These are phyloP conservation scores for Sternarchorhynchus goeldii DNA, from an alignment of 2,797 vertebrate genomes.

Conservation along the genomic window DNA sequence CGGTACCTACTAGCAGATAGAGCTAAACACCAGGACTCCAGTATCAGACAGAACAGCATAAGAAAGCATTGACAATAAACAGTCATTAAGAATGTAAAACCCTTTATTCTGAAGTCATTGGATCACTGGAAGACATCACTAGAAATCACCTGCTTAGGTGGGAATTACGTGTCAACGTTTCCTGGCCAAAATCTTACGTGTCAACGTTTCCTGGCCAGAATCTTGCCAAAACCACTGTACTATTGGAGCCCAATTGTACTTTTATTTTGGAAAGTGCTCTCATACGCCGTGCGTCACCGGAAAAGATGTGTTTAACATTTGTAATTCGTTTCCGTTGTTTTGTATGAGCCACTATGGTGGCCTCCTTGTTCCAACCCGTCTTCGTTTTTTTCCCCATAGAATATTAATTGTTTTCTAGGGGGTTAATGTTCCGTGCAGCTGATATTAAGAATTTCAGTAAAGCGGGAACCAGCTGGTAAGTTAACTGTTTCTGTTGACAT, in stretches of 20 bases:
- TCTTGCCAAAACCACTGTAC: too few species aligned
- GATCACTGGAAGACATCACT: too few species aligned
- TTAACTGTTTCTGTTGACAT: conserved; percentile 39
- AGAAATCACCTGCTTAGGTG: too few species aligned
- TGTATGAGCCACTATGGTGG: conserved; percentile 72
- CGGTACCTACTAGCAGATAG: too few species aligned
- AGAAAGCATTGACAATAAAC: too few species aligned
- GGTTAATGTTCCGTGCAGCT: conserved; percentile 82
- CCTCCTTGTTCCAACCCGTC: conserved; percentile 51
- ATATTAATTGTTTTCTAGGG: conserved; percentile 65
- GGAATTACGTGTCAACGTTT: too few species aligned
- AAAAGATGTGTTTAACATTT: conserved; percentile 17
- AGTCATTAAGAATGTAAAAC: too few species aligned
- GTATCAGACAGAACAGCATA: too few species aligned
- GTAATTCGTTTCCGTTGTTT: conserved; percentile 31
- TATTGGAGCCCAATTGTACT: not conserved
- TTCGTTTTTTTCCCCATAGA: conserved; percentile 73
- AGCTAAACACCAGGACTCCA: too few species aligned
- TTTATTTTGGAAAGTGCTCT: conserved; percentile 41
- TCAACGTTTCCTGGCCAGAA: too few species aligned
- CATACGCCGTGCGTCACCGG: not conserved
- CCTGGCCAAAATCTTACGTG: too few species aligned
- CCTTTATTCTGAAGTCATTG: too few species aligned
- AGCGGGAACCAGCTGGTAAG: conserved; percentile 83
- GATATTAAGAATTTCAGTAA: conserved; percentile 80